phyloP scores from a whole-genome alignment of 1,140 invertebrate genomes.

The Penaeus japonicus region DNA sequence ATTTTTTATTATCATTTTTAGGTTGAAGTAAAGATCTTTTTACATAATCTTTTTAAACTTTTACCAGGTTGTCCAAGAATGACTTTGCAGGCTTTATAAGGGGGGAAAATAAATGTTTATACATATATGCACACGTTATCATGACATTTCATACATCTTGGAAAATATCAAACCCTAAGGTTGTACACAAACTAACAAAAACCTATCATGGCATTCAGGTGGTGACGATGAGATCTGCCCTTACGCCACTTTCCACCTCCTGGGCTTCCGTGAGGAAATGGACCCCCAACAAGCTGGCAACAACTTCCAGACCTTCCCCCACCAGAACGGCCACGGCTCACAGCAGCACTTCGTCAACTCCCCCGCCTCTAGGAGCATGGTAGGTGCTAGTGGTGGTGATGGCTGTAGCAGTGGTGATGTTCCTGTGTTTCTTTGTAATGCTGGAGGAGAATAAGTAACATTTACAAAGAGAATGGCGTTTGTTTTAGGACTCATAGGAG shows the following conservation, averaged over 20 bases:
- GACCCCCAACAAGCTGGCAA: slow-evolving; percentile 77
- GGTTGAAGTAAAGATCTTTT: too few species aligned
- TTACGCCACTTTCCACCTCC: slow-evolving; percentile 91
- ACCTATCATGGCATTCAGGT: slow-evolving; percentile 64
- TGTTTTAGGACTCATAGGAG: too few species aligned
- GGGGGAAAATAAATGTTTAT: too few species aligned
- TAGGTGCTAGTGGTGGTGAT: neutral
- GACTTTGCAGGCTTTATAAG: too few species aligned
- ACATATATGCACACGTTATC: too few species aligned
- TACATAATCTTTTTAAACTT: too few species aligned
- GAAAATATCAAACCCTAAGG: neutral
- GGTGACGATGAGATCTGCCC: slow-evolving; percentile 95
- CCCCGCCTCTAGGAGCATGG: slow-evolving; percentile 51
- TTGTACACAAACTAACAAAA: neutral
- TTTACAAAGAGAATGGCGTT: too few species aligned
- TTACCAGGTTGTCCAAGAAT: too few species aligned
- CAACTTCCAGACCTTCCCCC: slow-evolving; percentile 89
- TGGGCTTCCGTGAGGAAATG: slow-evolving; percentile 94
- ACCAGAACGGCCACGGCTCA: slow-evolving; percentile 65
- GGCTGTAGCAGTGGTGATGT: neutral
- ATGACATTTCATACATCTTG: too few species aligned
- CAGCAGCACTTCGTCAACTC: slow-evolving; percentile 52
- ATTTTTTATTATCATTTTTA: too few species aligned
- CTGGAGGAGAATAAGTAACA: too few species aligned
- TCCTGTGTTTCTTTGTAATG: too few species aligned